Conservation (phyloP, 2,113 vertebrate species). For the Lagopus muta region DNA sequence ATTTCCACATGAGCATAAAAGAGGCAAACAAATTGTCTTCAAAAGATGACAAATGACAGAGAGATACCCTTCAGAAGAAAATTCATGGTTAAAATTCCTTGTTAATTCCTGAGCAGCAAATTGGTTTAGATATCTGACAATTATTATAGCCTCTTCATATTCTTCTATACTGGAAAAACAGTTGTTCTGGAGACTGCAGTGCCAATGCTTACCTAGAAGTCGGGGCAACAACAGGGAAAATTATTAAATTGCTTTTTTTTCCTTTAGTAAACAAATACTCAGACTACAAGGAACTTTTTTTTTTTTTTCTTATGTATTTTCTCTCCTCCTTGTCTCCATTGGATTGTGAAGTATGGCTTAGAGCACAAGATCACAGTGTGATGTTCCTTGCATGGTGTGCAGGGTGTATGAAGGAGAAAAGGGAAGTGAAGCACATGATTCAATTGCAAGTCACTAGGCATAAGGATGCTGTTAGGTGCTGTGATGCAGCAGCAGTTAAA, state of each 20-base stretch:
- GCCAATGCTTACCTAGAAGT: background rate
- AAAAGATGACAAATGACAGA: background rate
- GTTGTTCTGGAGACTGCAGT: background rate
- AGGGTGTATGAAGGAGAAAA: background rate
- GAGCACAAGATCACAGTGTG: background rate
- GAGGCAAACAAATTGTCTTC: background rate
- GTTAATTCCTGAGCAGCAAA: background rate
- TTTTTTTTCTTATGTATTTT: too few species aligned
- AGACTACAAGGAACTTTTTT: background rate
- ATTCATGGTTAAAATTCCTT: background rate
- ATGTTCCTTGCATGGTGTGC: accelerated
- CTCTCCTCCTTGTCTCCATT: accelerated
- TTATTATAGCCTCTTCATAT: background rate
- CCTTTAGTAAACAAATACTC: background rate
- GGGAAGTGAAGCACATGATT: background rate
- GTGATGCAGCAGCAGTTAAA: background rate
- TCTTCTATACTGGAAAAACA: background rate
- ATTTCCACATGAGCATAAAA: background rate
- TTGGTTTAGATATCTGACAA: background rate
- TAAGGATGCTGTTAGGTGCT: background rate
- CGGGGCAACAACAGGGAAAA: background rate
- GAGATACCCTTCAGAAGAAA: background rate
- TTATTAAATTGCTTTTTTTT: background rate
- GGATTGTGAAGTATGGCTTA: background rate
- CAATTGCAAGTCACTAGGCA: background rate